Evolutionary conservation across 2,888 invertebrate species (phyloP).

Genomic region (Epiblema foenella): DNA sequence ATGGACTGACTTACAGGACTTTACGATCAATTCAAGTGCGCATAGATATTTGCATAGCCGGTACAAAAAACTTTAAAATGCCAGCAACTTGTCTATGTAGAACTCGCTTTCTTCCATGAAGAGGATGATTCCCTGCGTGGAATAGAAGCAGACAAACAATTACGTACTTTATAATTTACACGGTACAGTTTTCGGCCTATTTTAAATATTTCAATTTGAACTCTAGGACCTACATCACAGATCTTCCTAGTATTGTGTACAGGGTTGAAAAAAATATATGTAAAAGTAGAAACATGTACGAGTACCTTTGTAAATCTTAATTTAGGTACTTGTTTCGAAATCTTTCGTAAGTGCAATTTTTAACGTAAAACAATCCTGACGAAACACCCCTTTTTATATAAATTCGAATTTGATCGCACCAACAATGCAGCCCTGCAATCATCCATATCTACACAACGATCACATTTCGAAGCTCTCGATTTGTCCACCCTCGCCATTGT

Average conservation of each 20-base stretch:
- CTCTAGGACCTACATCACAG: not conserved
- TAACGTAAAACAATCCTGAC: not conserved
- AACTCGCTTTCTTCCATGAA: too few relatives aligned
- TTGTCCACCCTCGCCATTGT: conserved; percentile 50
- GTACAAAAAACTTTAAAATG: not conserved
- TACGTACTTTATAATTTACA: too few relatives aligned
- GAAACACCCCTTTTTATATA: conserved; percentile 11
- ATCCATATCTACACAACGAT: conserved; percentile 34
- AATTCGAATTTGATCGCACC: conserved; percentile 19
- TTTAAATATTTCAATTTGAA: too few relatives aligned
- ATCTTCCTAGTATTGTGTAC: not conserved
- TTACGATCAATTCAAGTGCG: conserved; percentile 26
- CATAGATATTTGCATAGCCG: conserved; percentile 11
- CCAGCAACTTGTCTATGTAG: too few relatives aligned
- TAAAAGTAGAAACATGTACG: too few relatives aligned
- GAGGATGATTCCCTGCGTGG: too few relatives aligned
- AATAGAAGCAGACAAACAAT: too few relatives aligned
- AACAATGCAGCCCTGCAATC: conserved; percentile 24
- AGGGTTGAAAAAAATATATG: too few relatives aligned
- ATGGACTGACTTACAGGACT: conserved; percentile 50
- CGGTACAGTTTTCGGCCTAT: too few relatives aligned
- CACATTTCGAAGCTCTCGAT: conserved; percentile 45
- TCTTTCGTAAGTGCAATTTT: not conserved
- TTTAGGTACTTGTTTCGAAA: too few relatives aligned
- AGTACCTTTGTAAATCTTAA: too few relatives aligned